phyloP scores from a whole-genome alignment of 2,888 invertebrate species.

The Drosophila tripunctata region DNA sequence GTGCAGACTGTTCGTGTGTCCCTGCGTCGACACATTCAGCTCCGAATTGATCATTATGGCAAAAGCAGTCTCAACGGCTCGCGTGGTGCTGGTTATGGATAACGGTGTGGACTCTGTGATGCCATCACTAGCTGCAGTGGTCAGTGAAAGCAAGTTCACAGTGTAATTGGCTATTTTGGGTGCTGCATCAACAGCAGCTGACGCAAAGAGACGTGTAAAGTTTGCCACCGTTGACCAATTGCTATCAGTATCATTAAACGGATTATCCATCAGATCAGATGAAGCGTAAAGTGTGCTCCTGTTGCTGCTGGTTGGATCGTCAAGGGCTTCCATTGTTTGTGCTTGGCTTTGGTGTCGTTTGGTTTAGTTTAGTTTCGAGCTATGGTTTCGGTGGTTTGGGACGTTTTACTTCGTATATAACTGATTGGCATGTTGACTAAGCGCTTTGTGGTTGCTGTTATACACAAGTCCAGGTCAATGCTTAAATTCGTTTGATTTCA shows the following conservation, averaged over 20 bases:
- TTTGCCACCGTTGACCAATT: constrained; percentile 57
- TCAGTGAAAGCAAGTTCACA: constrained; percentile 54
- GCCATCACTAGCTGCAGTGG: constrained; percentile 34
- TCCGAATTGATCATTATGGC: constrained; percentile 50
- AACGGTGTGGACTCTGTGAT: constrained; percentile 15
- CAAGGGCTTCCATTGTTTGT: constrained; percentile 34
- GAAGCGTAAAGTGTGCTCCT: background rate
- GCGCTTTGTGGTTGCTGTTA: background rate
- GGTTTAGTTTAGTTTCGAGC: background rate
- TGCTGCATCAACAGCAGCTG: constrained; percentile 32
- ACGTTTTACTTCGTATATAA: background rate
- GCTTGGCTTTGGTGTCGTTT: background rate
- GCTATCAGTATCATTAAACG: constrained; percentile 29
- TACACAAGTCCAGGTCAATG: background rate
- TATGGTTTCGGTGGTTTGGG: background rate
- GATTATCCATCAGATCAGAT: constrained; percentile 15
- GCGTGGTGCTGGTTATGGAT: constrained; percentile 7
- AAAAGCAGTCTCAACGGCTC: constrained; percentile 42
- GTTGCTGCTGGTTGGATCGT: background rate
- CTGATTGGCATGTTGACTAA: constrained; percentile 22
- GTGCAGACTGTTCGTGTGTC: constrained; percentile 52
- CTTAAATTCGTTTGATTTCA: constrained; percentile 13
- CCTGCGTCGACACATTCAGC: constrained; percentile 44
- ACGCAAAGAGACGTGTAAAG: constrained; percentile 53
- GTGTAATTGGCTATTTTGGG: constrained; percentile 69